Conservation (phyloP, 2,888 invertebrate species). For the Petrophora chlorosata region DNA sequence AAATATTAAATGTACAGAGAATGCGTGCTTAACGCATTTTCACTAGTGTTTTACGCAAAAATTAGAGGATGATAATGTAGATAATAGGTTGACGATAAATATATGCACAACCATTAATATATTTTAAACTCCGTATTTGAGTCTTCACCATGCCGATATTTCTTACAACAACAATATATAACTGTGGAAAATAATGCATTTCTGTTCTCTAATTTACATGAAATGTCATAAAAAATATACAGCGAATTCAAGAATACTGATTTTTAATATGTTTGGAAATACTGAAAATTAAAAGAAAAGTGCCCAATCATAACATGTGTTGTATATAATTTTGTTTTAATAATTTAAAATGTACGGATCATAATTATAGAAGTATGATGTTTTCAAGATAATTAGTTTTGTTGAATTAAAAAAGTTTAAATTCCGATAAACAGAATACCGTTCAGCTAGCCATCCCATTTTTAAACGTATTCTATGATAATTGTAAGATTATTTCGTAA, state of each 20-base stretch:
- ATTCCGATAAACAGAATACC: slow-evolving; percentile 21
- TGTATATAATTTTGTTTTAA: neutral
- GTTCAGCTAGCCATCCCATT: slow-evolving; percentile 35
- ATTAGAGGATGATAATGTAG: slow-evolving; percentile 61
- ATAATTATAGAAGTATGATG: neutral
- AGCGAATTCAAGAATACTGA: slow-evolving; percentile 17
- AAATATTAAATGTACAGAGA: slow-evolving; percentile 64
- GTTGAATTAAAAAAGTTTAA: neutral
- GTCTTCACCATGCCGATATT: slow-evolving; percentile 45
- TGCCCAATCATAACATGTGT: neutral
- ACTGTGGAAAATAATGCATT: slow-evolving; percentile 6
- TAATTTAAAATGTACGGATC: neutral
- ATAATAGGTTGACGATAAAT: slow-evolving; percentile 55
- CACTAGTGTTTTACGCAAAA: slow-evolving; percentile 65
- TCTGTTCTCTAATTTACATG: slow-evolving; percentile 5
- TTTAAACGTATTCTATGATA: slow-evolving; percentile 22
- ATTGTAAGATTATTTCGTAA: slow-evolving; percentile 31
- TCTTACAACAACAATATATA: neutral
- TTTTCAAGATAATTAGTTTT: neutral
- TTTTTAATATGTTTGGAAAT: neutral
- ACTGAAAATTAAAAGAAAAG: slow-evolving; percentile 6
- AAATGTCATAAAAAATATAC: slow-evolving; percentile 18
- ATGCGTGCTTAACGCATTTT: slow-evolving; percentile 51
- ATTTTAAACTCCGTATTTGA: slow-evolving; percentile 54
- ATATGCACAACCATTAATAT: slow-evolving; percentile 69